Percentiles rank a stretch among this genome's conserved stretches.
phyloP scores from a whole-genome alignment of 2,113 vertebrate species.

The Coreoperca whiteheadi region DNA sequence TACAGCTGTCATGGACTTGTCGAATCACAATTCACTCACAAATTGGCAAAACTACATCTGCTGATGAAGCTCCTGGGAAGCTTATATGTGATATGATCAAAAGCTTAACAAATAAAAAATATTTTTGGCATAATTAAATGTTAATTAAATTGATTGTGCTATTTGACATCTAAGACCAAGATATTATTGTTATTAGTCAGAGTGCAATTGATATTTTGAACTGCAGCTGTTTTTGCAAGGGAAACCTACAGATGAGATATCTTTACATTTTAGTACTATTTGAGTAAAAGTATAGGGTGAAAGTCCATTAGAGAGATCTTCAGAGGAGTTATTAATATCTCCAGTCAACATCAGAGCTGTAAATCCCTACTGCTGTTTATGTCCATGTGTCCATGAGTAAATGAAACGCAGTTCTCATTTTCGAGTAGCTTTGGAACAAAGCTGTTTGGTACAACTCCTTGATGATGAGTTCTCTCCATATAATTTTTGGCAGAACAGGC shows the following conservation, averaged over 20 bases:
- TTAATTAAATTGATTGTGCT: too few species aligned
- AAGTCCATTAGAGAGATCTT: background rate
- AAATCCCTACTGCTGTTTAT: background rate
- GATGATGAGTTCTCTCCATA: conserved; percentile 4
- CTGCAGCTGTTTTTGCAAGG: background rate
- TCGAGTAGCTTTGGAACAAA: background rate
- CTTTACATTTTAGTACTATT: background rate
- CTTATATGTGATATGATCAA: background rate
- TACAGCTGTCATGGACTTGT: background rate
- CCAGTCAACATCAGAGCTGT: background rate
- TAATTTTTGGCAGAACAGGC: background rate
- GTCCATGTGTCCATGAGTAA: too few species aligned
- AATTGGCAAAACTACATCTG: background rate
- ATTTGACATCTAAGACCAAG: background rate
- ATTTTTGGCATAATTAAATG: too few species aligned
- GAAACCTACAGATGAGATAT: background rate
- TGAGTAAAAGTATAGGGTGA: too few species aligned
- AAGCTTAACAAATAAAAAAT: too few species aligned
- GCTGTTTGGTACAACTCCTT: background rate
- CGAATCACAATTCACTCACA: background rate
- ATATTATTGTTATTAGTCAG: background rate
- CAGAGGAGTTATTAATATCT: background rate
- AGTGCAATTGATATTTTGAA: background rate
- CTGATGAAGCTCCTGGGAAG: conserved; percentile 3
- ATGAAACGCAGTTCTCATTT: background rate